Evolutionary conservation across 64 coral and sea anemone genomes (phyloP), one percentile per base, ranked within the genome.

Genomic region (Trachythela sp.): DNA sequence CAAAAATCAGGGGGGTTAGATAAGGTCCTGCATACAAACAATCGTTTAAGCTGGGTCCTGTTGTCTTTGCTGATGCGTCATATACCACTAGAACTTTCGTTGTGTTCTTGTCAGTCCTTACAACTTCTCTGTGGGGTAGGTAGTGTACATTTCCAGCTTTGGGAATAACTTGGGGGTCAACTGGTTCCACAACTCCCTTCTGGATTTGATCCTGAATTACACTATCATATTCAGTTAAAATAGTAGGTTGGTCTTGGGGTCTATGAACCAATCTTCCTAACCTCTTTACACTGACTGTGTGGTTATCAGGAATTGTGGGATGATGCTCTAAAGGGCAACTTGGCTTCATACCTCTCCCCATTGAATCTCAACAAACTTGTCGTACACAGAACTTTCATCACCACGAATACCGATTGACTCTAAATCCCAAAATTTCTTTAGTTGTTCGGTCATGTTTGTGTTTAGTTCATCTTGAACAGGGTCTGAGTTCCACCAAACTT

Each of bases 291-390:
- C 48, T 60, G 34, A 87, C 71, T 0, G 15, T 40, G 48, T 86
- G 86, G 56, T 93, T 93, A 83, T 90, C 92, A 36, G 92, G 70
- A 9, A 93, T 50, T 9, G 89, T 39, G 17, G 89, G 43, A 80
- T 86, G 87, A 39, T 89, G 30, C 33, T 92, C 86, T 92, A 52
- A 92, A 88, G 0, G 86, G 91, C 4, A 45, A 11, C 42, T 75
- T 56, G 22, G 84, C 89, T 86, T 91, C 80, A 72, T 92, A 88
- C 35, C 38, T 87, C 39, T 26, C 85, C 17, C 59, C 1, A 38
- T 75, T 72, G 18, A 88, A 92, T 64, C 17, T 86, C 27, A 17
- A 51, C 54, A 43, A 86, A 86, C 27, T 42, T 86, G 27, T 86
- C 24, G n/a, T 86, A 52, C 8, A 86, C n/a, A 86, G 84, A 38